A percentile compares a stretch with the other conserved stretches of the same genome.
Conservation (phyloP, 2,113 vertebrate species). For the Dromas ardeola region DNA sequence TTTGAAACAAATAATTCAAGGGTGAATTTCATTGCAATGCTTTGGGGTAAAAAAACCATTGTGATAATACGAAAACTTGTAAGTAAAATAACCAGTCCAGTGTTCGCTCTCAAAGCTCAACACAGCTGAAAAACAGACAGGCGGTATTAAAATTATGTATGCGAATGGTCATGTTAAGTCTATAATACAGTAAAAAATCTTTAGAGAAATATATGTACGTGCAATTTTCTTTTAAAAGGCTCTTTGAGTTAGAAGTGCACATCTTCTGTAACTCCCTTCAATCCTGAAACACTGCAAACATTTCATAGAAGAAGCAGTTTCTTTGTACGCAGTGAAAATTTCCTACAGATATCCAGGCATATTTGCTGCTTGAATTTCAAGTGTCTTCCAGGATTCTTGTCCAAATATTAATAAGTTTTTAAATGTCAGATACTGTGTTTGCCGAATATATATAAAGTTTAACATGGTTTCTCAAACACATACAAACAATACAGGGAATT, state of each 20-base stretch:
- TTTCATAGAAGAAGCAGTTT: not conserved
- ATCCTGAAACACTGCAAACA: not conserved
- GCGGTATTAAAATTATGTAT: not conserved
- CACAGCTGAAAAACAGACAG: not conserved
- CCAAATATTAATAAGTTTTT: conserved; percentile 22
- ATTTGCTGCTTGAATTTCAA: conserved; percentile 10
- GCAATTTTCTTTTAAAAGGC: not conserved
- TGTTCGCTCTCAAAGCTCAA: not conserved
- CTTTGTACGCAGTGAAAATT: not conserved
- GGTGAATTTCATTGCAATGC: not conserved
- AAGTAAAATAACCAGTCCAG: not conserved
- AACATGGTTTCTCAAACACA: not conserved
- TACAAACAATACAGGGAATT: not conserved
- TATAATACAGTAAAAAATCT: not conserved
- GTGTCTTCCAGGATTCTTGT: not conserved
- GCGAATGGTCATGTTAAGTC: not conserved
- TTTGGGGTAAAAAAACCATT: not conserved
- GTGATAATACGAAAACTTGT: not conserved
- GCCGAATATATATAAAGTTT: not conserved
- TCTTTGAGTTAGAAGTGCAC: not conserved
- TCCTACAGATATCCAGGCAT: not conserved
- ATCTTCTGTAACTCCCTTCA: not conserved
- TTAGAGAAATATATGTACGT: not conserved
- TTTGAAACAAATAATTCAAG: not conserved
- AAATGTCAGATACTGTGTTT: conserved; percentile 39